Evolutionary conservation across 2,113 vertebrate species (phyloP).

Genomic region (Hippocampus zosterae): DNA sequence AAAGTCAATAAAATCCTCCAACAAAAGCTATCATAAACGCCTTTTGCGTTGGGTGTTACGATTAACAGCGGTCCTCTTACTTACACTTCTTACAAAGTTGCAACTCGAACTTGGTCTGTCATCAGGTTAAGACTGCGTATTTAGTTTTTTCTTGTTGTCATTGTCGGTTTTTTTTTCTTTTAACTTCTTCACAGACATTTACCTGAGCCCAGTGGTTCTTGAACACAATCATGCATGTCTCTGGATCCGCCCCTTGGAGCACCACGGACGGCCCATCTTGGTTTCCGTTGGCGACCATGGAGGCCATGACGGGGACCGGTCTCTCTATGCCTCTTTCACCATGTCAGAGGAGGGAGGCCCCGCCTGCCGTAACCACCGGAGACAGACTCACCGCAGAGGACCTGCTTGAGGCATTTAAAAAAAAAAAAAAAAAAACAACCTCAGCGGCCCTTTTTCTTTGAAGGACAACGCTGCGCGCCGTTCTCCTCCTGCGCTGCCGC

Average conservation of each 20-base stretch:
- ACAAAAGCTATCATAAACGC: too few species aligned
- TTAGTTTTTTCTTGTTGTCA: neutral
- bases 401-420: conserved; percentile 30
- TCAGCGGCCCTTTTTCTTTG: conserved; percentile 5
- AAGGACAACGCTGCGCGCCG: conserved; percentile 9
- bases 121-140: neutral
- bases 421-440: conserved; percentile 9
- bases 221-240: conserved; percentile 99
- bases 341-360: conserved; percentile 47
- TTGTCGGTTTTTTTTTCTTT: too few species aligned
- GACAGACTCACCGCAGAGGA: conserved; percentile 18
- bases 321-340: conserved; percentile 56
- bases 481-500: conserved; percentile 36
- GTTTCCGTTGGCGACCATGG: conserved; percentile 77
- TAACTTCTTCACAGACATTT: conserved; percentile 16
- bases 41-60: too few species aligned
- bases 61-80: too few species aligned
- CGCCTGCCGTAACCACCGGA: conserved; percentile 35
- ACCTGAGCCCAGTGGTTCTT: conserved; percentile 99
- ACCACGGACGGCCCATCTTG: conserved; percentile 75
- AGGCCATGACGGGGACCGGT: conserved; percentile 78
- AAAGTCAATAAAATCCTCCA: too few species aligned
- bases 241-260: conserved; percentile 89
- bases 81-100: too few species aligned
- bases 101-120: too few species aligned